Conservation (phyloP, 2,888 invertebrate genomes). For the Copidosoma aretas region DNA sequence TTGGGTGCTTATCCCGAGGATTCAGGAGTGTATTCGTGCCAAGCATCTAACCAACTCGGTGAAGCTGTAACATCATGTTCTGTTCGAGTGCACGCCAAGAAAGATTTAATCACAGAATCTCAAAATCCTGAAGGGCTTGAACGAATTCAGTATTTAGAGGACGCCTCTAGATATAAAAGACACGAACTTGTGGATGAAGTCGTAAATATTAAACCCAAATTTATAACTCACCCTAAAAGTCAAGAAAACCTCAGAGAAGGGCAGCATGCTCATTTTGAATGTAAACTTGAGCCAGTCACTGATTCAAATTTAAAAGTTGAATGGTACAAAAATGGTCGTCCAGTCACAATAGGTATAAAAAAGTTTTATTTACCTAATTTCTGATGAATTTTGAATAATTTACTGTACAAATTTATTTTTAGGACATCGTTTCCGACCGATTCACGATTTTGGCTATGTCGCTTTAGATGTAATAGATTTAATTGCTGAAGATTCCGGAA, state of each 20-base stretch:
- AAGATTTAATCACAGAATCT: constrained; percentile 84
- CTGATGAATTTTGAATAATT: constrained; percentile 4
- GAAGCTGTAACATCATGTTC: constrained; percentile 94
- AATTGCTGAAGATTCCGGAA: constrained; percentile 93
- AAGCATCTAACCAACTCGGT: constrained; percentile 92
- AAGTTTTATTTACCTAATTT: background rate
- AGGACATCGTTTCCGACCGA: constrained; percentile 92
- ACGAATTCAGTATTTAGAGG: constrained; percentile 91
- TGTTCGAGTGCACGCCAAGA: constrained; percentile 86
- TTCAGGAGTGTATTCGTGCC: constrained; percentile 94
- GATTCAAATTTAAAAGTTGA: constrained; percentile 96
- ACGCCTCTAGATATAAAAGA: constrained; percentile 83
- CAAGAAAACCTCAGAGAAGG: constrained; percentile 86
- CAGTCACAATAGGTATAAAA: constrained; percentile 80
- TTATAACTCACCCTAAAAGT: constrained; percentile 86
- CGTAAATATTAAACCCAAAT: constrained; percentile 82
- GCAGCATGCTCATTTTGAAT: constrained; percentile 95
- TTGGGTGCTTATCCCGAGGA: constrained; percentile 97
- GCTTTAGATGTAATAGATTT: constrained; percentile 95
- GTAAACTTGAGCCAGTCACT: constrained; percentile 94
- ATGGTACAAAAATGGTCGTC: constrained; percentile 95
- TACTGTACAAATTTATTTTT: constrained; percentile 17
- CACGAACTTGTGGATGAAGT: constrained; percentile 82
- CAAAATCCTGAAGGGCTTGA: constrained; percentile 91
- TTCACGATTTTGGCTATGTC: constrained; percentile 98